These are phyloP conservation scores for Diploptera punctata DNA, from an alignment of 2,888 invertebrate species.

Conservation along the genomic window DNA sequence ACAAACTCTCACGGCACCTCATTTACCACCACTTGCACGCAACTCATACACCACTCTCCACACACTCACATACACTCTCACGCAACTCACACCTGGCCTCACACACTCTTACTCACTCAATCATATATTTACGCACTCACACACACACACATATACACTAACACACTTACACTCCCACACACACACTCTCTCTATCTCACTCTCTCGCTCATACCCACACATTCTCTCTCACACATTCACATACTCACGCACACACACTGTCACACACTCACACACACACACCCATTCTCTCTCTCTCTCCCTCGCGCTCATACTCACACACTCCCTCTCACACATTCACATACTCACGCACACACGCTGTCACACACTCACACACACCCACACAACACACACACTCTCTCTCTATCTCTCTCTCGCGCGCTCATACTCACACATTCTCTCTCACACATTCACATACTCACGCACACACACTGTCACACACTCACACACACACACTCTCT, in stretches of 20 bases:
- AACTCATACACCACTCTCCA: too few relatives aligned
- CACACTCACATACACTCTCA: too few relatives aligned
- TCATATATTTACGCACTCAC: background rate
- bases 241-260: background rate
- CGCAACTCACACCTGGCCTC: too few relatives aligned
- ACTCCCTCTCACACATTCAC: too few relatives aligned
- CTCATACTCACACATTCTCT: background rate
- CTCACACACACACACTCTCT: background rate
- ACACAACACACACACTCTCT: background rate
- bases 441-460: background rate
- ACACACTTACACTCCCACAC: slow-evolving; percentile 2
- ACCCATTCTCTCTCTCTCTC: background rate
- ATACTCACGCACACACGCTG: background rate
- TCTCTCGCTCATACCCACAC: background rate
- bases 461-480: too few relatives aligned
- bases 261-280: slow-evolving; percentile 1
- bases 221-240: background rate
- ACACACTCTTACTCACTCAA: background rate
- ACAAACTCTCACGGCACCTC: too few relatives aligned
- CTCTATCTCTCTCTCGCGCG: too few relatives aligned
- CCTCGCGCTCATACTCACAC: too few relatives aligned
- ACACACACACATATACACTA: background rate
- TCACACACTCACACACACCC: background rate
- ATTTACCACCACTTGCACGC: too few relatives aligned
- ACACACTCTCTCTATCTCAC: background rate